phyloP scores from a whole-genome alignment of 2,888 invertebrate species.

The Ametastegia equiseti region DNA sequence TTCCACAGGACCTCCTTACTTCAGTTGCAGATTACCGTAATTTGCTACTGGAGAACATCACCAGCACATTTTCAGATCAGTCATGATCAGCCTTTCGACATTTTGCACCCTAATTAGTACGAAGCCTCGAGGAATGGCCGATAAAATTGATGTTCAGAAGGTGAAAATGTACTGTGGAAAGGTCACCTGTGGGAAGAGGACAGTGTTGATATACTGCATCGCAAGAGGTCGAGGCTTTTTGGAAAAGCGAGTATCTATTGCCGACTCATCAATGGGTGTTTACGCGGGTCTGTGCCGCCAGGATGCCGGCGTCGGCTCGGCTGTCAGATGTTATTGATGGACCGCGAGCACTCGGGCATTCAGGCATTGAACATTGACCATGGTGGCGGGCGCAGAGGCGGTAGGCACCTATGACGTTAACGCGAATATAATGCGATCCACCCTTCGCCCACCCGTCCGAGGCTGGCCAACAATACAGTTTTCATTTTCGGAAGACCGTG shows the following conservation, averaged over 20 bases:
- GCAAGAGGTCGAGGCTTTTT: slow-evolving; percentile 19
- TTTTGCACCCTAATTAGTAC: background rate
- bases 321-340: slow-evolving; percentile 65
- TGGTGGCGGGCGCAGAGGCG: slow-evolving; percentile 52
- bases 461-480: slow-evolving; percentile 62
- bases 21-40: no score
- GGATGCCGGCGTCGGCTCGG: slow-evolving; percentile 51
- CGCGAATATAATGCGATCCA: slow-evolving; percentile 64
- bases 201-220: background rate
- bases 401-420: slow-evolving; percentile 59
- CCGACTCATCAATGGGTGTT: slow-evolving; percentile 49
- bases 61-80: no score
- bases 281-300: slow-evolving; percentile 48
- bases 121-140: background rate
- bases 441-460: slow-evolving; percentile 50
- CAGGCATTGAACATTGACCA: slow-evolving; percentile 64
- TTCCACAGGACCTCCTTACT: no score
- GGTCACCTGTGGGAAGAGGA: background rate
- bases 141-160: background rate
- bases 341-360: slow-evolving; percentile 55
- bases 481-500: slow-evolving; percentile 61
- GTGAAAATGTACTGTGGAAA: background rate
- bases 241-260: slow-evolving; percentile 30
- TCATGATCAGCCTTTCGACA: no score
- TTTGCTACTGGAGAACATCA: no score